phyloP scores from a whole-genome alignment of 2,797 vertebrate genomes.

The Cephalopachus bancanus region DNA sequence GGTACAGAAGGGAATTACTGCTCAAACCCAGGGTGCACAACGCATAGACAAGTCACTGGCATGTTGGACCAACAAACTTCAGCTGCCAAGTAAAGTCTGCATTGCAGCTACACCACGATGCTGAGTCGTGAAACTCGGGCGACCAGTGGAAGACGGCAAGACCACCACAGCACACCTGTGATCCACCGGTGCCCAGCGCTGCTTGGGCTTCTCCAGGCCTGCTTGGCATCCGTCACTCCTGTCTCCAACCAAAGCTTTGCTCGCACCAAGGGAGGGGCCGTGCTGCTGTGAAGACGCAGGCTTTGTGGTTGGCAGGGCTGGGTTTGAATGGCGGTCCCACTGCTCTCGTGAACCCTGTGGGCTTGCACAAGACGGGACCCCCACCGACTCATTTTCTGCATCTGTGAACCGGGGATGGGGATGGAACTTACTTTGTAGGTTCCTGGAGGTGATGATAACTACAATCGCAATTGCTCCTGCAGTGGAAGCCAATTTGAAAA shows the following conservation, averaged over 20 bases:
- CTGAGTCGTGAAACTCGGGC: too few relatives aligned
- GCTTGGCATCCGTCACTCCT: neutral
- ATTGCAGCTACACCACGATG: too few relatives aligned
- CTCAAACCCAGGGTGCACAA: too few relatives aligned
- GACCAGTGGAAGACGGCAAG: too few relatives aligned
- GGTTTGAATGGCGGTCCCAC: neutral
- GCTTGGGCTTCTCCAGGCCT: too few relatives aligned
- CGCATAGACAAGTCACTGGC: too few relatives aligned
- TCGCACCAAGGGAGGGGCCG: neutral
- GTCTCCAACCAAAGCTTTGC: constrained; percentile 39
- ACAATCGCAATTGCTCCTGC: neutral
- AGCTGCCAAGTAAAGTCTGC: too few relatives aligned
- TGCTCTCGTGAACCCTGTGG: neutral
- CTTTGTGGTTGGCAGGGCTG: neutral
- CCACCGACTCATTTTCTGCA: neutral
- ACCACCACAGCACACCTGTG: too few relatives aligned
- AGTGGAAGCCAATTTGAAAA: neutral
- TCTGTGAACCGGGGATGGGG: neutral
- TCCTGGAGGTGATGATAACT: neutral
- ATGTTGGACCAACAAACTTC: too few relatives aligned
- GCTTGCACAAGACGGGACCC: neutral
- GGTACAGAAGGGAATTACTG: too few relatives aligned
- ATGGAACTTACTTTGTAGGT: neutral
- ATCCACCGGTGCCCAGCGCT: too few relatives aligned
- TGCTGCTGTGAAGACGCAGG: neutral